Percentiles rank a stretch among this genome's conserved stretches.
Conservation (phyloP, 2,888 invertebrate species). For the Tetranychus truncatus region DNA sequence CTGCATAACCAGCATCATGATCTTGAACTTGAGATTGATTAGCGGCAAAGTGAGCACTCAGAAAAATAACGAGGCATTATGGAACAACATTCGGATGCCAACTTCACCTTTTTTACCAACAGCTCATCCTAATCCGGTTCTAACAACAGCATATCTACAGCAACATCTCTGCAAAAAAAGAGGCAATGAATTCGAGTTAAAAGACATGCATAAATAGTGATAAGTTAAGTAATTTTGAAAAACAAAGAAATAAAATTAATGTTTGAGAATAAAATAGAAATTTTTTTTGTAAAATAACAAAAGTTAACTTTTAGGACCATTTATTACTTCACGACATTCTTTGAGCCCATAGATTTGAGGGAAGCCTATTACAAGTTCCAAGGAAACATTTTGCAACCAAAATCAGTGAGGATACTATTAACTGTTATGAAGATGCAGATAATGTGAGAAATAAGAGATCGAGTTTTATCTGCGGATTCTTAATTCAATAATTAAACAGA, state of each 20-base stretch:
- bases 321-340: too few species aligned
- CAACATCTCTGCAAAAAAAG: conserved; percentile 52
- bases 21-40: conserved; percentile 89
- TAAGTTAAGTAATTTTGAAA: too few species aligned
- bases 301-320: too few species aligned
- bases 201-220: too few species aligned
- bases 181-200: neutral
- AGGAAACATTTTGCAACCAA: too few species aligned
- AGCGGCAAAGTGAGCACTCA: conserved; percentile 96
- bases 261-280: too few species aligned
- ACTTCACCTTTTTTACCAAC: conserved; percentile 92
- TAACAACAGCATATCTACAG: conserved; percentile 84
- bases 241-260: too few species aligned
- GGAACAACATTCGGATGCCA: conserved; percentile 71
- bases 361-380: too few species aligned
- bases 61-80: conserved; percentile 86
- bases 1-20: conserved; percentile 86
- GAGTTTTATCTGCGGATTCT: conserved; percentile 73
- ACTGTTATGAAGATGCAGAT: conserved; percentile 74
- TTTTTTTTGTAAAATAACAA: too few species aligned
- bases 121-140: conserved; percentile 95
- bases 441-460: conserved; percentile 67
- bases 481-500: conserved; percentile 67
- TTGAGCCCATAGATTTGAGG: too few species aligned
- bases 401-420: conserved; percentile 54